phyloP scores from a whole-genome alignment of 2,113 vertebrate species.

The Lophotis ruficrista region DNA sequence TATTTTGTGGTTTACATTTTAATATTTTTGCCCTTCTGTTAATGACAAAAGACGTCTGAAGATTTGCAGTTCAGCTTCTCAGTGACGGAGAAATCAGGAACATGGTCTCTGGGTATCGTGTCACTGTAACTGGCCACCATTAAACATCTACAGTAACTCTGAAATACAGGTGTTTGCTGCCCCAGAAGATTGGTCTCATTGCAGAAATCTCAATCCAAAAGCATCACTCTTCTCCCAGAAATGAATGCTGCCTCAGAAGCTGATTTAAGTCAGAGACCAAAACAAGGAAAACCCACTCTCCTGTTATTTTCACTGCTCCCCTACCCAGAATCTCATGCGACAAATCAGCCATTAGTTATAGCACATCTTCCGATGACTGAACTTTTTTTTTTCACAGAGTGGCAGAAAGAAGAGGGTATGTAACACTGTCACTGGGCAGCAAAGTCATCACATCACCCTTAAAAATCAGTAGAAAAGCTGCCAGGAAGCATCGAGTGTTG shows the following conservation, averaged over 20 bases:
- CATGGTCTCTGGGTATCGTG: neutral
- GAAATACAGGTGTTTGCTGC: neutral
- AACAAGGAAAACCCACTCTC: neutral
- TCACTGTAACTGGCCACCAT: neutral
- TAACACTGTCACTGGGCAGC: neutral
- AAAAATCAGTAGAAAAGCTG: neutral
- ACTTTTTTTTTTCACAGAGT: neutral
- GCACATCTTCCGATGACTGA: neutral
- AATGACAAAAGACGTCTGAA: neutral
- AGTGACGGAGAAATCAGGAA: neutral
- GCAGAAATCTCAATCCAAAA: neutral
- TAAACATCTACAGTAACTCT: neutral
- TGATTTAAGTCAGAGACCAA: neutral
- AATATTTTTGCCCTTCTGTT: neutral
- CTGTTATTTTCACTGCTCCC: neutral
- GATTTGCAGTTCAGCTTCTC: neutral
- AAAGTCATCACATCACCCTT: neutral
- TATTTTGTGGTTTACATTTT: neutral
- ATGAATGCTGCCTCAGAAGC: neutral
- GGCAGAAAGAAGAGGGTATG: neutral
- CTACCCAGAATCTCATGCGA: neutral
- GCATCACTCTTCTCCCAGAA: neutral
- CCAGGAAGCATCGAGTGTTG: neutral
- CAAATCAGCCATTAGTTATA: neutral
- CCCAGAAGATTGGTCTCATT: neutral